phyloP scores from a whole-genome alignment of 1,140 invertebrate genomes.

The Drosophila rhopaloa region DNA sequence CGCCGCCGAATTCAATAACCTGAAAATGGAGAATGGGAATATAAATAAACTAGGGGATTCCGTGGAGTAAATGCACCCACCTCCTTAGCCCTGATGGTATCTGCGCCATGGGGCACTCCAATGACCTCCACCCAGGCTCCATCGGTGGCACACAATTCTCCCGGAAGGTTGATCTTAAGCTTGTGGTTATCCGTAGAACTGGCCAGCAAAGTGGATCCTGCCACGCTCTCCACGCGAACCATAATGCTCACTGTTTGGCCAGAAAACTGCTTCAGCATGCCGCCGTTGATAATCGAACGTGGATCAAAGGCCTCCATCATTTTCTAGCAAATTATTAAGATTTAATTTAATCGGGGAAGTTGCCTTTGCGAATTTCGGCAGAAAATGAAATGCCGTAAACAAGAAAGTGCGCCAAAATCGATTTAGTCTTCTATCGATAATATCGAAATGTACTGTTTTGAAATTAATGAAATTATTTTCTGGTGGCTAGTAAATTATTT shows the following conservation, averaged over 20 bases:
- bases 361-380: slow-evolving; percentile 1
- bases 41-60: not conserved
- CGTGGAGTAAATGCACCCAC: not conserved
- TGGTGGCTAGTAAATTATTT: too few species aligned
- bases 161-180: slow-evolving; percentile 58
- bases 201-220: slow-evolving; percentile 60
- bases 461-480: too few species aligned
- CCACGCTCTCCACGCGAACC: slow-evolving; percentile 69
- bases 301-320: slow-evolving; percentile 65
- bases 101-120: slow-evolving; percentile 55
- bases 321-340: not conserved
- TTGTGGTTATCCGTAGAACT: slow-evolving; percentile 71
- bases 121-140: slow-evolving; percentile 79
- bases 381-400: slow-evolving; percentile 29
- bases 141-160: slow-evolving; percentile 32
- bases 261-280: slow-evolving; percentile 66
- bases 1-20: slow-evolving; percentile 72
- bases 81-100: slow-evolving; percentile 58
- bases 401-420: slow-evolving; percentile 37
- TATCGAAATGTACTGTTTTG: too few species aligned
- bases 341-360: not conserved
- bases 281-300: slow-evolving; percentile 67
- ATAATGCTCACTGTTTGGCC: slow-evolving; percentile 74
- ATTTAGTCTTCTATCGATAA: not conserved
- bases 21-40: slow-evolving; percentile 18